phyloP scores from a whole-genome alignment of 2,113 vertebrate genomes.

The Ctenomys sociabilis region DNA sequence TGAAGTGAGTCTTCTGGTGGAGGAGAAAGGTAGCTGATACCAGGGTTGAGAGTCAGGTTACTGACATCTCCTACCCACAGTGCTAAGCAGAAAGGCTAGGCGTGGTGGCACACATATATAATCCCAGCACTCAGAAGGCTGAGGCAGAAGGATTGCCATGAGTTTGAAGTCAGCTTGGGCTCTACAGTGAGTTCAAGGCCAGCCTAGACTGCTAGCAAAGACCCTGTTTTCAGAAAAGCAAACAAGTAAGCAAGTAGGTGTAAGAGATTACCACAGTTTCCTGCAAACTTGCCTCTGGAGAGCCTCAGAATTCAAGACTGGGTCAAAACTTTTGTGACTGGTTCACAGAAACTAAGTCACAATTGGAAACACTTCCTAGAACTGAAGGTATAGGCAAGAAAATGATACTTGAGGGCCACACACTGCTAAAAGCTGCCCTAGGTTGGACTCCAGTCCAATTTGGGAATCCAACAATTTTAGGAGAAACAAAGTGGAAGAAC shows the following conservation, averaged over 20 bases:
- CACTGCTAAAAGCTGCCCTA: conserved; percentile 3
- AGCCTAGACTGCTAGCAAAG: neutral
- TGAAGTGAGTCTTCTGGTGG: neutral
- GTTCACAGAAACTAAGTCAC: neutral
- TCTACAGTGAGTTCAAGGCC: neutral
- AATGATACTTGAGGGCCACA: neutral
- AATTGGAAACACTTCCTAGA: conserved; percentile 1
- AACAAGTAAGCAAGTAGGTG: neutral
- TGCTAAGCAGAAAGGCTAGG: neutral
- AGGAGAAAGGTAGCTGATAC: neutral
- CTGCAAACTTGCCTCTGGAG: conserved; percentile 11
- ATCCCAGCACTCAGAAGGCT: neutral
- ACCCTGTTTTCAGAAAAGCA: neutral
- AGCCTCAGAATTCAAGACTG: neutral
- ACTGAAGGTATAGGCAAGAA: neutral
- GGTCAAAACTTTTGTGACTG: neutral
- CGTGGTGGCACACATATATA: neutral
- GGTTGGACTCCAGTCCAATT: neutral
- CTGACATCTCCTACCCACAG: neutral
- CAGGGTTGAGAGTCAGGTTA: neutral
- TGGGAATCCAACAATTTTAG: conserved; percentile 40
- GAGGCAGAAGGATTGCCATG: neutral
- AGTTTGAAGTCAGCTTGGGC: neutral
- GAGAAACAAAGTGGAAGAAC: neutral
- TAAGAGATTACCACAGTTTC: neutral